phyloP scores from a whole-genome alignment of 1,140 invertebrate genomes.

The Plutomurus gul region DNA sequence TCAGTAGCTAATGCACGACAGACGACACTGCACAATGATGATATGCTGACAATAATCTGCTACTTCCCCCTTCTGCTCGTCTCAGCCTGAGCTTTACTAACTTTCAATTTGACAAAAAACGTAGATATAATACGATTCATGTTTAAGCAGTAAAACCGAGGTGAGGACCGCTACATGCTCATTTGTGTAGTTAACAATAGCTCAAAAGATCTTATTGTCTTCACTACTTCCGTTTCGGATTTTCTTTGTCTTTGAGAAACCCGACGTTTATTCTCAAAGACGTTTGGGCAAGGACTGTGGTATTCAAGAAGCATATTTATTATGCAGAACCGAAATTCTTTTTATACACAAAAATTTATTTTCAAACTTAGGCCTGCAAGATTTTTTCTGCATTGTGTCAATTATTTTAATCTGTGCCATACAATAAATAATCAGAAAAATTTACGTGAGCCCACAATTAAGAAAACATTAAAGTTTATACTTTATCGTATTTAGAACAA shows the following conservation, averaged over 20 bases:
- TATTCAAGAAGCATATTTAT: no score
- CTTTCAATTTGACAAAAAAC: not conserved
- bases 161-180: not conserved
- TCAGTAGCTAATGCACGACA: not conserved
- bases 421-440: no score
- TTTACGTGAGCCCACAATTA: no score
- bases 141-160: not conserved
- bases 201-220: slow-evolving; percentile 4
- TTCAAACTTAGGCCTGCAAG: no score
- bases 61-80: not conserved
- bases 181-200: slow-evolving; percentile 6
- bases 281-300: no score
- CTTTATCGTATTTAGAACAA: no score
- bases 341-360: no score
- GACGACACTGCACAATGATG: not conserved
- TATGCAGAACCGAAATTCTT: no score
- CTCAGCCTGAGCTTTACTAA: not conserved
- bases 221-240: slow-evolving; percentile 13
- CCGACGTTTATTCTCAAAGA: slow-evolving; percentile 7
- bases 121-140: not conserved
- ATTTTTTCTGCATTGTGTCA: no score
- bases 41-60: not conserved
- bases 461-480: no score
- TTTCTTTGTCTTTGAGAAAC: slow-evolving; percentile 23
- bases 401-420: no score